Conservation (phyloP, 35 echinoderm and acorn worm genomes). For the Hemicentrotus pulcherrimus region DNA sequence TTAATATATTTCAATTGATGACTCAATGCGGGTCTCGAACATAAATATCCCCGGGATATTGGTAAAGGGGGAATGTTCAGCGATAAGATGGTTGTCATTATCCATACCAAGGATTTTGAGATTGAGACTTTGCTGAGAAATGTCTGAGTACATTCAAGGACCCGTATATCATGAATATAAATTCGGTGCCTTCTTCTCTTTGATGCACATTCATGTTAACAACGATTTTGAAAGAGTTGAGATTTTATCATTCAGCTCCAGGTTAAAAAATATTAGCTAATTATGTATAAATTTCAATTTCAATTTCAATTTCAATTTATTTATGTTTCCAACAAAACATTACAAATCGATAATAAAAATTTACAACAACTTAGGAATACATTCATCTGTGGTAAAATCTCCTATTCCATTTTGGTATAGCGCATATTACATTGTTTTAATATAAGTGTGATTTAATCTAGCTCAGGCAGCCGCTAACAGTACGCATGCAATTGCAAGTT, state of each 20-base stretch:
- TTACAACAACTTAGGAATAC: no score
- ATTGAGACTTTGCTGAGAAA: neutral
- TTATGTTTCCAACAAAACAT: no score
- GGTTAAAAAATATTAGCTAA: no score
- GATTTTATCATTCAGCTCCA: neutral
- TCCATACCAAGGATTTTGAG: neutral
- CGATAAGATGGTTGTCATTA: neutral
- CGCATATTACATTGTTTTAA: no score
- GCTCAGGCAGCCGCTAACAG: no score
- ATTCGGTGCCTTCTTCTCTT: neutral
- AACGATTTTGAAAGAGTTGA: neutral
- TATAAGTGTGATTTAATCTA: no score
- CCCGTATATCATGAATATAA: neutral
- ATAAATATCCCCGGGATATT: neutral
- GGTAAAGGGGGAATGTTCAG: neutral
- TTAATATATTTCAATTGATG: neutral
- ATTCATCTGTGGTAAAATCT: no score
- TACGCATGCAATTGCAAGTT: no score
- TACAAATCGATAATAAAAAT: no score
- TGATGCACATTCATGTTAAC: neutral
- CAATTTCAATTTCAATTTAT: no score
- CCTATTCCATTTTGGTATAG: no score
- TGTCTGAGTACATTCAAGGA: slow-evolving; percentile 16
- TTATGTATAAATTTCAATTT: no score
- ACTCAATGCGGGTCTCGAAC: neutral